Evolutionary conservation across 2,888 invertebrate genomes (phyloP).

Genomic region (Dorcus parallelipipedus): DNA sequence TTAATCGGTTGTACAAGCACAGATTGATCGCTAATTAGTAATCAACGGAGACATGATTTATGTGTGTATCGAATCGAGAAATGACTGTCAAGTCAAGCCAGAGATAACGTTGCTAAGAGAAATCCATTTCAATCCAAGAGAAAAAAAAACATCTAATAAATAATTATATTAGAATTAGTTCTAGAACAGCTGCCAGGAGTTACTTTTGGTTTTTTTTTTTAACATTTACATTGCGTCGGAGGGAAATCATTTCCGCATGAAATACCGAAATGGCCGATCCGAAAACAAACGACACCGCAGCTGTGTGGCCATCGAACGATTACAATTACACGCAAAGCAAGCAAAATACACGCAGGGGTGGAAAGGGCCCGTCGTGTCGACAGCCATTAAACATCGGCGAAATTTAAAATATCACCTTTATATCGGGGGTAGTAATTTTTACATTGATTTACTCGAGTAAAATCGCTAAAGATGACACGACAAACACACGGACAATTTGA

Average conservation of each 20-base stretch:
- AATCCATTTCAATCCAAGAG: too few relatives aligned
- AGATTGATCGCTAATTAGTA: slow-evolving; percentile 2
- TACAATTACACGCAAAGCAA: slow-evolving; percentile 34
- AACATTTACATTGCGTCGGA: background rate
- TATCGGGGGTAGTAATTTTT: background rate
- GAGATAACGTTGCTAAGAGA: too few relatives aligned
- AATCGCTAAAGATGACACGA: background rate
- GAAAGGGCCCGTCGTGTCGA: slow-evolving; percentile 7
- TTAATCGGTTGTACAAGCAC: background rate
- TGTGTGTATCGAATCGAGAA: too few relatives aligned
- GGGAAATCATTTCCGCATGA: slow-evolving; percentile 17
- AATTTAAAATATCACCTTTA: slow-evolving; percentile 14
- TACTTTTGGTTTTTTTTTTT: too few relatives aligned
- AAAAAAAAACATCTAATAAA: too few relatives aligned
- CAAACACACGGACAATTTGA: slow-evolving; percentile 6
- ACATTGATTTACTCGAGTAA: too few relatives aligned
- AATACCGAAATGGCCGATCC: slow-evolving; percentile 14
- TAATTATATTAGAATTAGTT: too few relatives aligned
- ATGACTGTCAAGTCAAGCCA: too few relatives aligned
- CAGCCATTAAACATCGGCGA: slow-evolving; percentile 10
- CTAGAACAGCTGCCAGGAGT: too few relatives aligned
- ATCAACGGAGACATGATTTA: background rate
- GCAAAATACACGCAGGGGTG: slow-evolving; percentile 12
- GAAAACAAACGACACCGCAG: slow-evolving; percentile 28
- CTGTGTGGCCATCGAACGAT: slow-evolving; percentile 37